Base-by-base conservation (phyloP, 2,113 vertebrate genomes). In the Lampris megalopsis region DNA sequence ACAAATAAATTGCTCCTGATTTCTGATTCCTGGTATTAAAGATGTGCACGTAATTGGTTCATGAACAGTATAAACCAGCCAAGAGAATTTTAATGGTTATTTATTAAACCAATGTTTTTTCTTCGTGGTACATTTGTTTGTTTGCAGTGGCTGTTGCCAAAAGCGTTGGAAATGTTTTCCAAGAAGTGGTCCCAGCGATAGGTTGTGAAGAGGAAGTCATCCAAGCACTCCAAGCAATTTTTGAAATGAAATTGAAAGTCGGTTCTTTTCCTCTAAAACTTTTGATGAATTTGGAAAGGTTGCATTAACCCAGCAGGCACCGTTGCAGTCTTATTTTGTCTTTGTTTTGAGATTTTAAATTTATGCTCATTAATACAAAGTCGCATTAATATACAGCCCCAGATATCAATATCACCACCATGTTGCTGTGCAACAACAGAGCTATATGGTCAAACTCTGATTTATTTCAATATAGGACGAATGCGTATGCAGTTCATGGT, bases 161-260 rank as follows among this genome's bases (percentile, higher is more conserved):
- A 38, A 6, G 37, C 11, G 10, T n/a, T 42, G 38, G 57, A 35
- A 37, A 63, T 59, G 59, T 45, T 6, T 35, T 45, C 45, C 35
- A 79, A 77, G 50, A 71, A 79, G 50, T 13, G 0, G 24, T 76
- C 63, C 38, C 35, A 60, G 35, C 13, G 13, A 65, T 75, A 71
- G n/a, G 56, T 24, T 72, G 45, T 53, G 5, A 45, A 75, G 52
- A 40, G 64, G 6, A 1, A 1, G 3, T 35, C 10, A 60, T 73
- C 67, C 80, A 78, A 69, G 59, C 24, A 8, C 4, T 5, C 1
- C 0, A n/a, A 52, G 35, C 6, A 52, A 49, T 62, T 74, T 43
- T 6, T 56, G 1, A 53, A 10, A 36, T 36, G 54, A 5, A 59
- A 10, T 59, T 36, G 57, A 60, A 36, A 68, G 3, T 7, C 47